These are phyloP conservation scores for Perccottus glenii DNA, from an alignment of 2,113 vertebrate species.

Conservation along the genomic window DNA sequence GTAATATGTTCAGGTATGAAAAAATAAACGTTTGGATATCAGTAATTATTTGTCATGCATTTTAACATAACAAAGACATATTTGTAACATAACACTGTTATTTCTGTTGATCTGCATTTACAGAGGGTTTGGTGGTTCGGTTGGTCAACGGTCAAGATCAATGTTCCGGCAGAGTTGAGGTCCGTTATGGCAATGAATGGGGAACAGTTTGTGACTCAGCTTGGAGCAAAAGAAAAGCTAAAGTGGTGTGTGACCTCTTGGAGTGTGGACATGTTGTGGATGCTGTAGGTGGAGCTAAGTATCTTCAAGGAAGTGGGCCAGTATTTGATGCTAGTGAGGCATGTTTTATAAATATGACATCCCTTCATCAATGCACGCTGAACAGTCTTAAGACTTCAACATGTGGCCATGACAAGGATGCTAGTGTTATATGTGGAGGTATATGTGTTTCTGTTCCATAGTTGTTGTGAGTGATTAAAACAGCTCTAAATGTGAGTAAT, in stretches of 20 bases:
- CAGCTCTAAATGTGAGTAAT: too few species aligned
- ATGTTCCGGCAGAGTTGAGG: constrained; percentile 65
- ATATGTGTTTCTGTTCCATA: not conserved
- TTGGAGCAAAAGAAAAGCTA: constrained; percentile 49
- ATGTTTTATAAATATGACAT: constrained; percentile 53
- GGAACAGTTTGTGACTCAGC: constrained; percentile 64
- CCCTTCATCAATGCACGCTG: constrained; percentile 50
- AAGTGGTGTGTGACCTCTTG: constrained; percentile 55
- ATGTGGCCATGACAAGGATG: constrained; percentile 67
- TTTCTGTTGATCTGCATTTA: not conserved
- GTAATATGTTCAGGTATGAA: constrained; percentile 56
- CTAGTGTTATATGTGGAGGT: constrained; percentile 66
- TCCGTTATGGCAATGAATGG: constrained; percentile 45
- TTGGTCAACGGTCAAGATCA: constrained; percentile 10
- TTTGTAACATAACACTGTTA: not conserved
- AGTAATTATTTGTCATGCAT: too few species aligned
- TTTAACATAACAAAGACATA: too few species aligned
- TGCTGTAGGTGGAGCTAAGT: constrained; percentile 23
- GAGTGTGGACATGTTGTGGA: constrained; percentile 53
- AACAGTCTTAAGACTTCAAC: constrained; percentile 13
- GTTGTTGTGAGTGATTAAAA: too few species aligned
- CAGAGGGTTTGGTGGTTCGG: not conserved
- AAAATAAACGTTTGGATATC: not conserved
- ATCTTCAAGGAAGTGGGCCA: constrained; percentile 37
- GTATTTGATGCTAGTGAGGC: constrained; percentile 68